phyloP scores from a whole-genome alignment of 2,888 invertebrate genomes.

The Scaptomyza polygonia region DNA sequence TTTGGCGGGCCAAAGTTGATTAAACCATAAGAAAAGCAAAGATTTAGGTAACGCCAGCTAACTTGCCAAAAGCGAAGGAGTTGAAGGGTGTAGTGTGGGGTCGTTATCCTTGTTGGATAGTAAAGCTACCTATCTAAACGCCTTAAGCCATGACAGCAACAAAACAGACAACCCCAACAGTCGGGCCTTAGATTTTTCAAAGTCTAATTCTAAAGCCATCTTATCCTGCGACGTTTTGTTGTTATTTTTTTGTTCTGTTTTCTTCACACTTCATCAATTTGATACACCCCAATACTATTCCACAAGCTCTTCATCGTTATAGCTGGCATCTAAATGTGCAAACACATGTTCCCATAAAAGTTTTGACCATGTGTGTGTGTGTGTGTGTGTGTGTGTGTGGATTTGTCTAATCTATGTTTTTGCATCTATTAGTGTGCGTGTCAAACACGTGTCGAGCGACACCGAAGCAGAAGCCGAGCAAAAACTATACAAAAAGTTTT shows the following conservation, averaged over 20 bases:
- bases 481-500: conserved; percentile 69
- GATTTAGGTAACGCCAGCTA: conserved; percentile 15
- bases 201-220: not conserved
- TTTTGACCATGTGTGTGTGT: conserved; percentile 30
- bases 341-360: conserved; percentile 69
- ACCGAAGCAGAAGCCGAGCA: conserved; percentile 38
- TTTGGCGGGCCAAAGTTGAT: not conserved
- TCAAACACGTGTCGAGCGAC: conserved; percentile 37
- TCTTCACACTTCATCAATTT: conserved; percentile 68
- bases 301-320: not conserved
- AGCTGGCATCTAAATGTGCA: conserved; percentile 67
- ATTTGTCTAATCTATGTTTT: conserved; percentile 57
- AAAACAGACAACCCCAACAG: conserved; percentile 55
- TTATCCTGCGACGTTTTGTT: not conserved
- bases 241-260: conserved; percentile 22
- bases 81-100: not conserved
- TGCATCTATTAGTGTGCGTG: conserved; percentile 68
- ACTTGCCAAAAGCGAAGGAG: conserved; percentile 6
- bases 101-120: too few relatives aligned
- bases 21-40: not conserved
- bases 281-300: conserved; percentile 23
- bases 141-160: conserved; percentile 48
- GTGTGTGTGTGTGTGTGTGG: conserved; percentile 18
- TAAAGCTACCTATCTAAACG: conserved; percentile 42
- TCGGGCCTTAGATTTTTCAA: conserved; percentile 49